A percentile compares a stretch with the other conserved stretches of the same genome.
Conservation (phyloP, 1,140 invertebrate genomes). For the Dendrolimus kikuchii region DNA sequence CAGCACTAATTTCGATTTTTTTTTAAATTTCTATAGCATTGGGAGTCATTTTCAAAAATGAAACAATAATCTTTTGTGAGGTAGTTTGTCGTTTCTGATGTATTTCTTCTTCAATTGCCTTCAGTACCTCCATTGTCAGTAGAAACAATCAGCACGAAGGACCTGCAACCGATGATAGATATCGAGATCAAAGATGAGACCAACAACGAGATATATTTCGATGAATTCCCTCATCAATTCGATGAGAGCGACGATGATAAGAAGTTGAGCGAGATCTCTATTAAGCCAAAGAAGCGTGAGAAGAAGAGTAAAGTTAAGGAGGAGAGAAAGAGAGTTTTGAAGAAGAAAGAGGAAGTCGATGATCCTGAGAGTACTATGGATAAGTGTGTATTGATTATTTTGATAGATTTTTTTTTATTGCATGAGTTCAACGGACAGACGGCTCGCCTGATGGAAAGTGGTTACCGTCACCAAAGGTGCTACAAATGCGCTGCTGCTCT, state of each 20-base stretch:
- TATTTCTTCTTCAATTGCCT: too few relatives aligned
- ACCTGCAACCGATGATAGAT: constrained; percentile 13
- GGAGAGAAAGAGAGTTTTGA: constrained; percentile 21
- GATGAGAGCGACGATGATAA: constrained; percentile 46
- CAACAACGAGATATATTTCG: constrained; percentile 40
- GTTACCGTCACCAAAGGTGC: too few relatives aligned
- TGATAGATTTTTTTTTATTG: too few relatives aligned
- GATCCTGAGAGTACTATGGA: constrained; percentile 36
- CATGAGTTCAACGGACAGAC: too few relatives aligned
- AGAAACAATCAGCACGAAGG: not conserved
- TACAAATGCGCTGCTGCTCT: too few relatives aligned
- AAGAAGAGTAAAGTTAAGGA: constrained; percentile 26
- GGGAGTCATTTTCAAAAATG: too few relatives aligned
- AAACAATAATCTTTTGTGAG: too few relatives aligned
- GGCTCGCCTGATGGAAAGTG: too few relatives aligned
- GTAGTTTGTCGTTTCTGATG: too few relatives aligned
- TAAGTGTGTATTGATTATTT: constrained; percentile 28
- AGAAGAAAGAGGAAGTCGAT: constrained; percentile 29
- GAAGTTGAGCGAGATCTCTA: constrained; percentile 43
- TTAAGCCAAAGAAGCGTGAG: constrained; percentile 26
- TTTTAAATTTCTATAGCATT: too few relatives aligned
- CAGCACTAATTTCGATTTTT: too few relatives aligned
- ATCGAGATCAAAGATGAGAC: constrained; percentile 36
- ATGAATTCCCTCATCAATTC: constrained; percentile 29
- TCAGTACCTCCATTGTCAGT: too few relatives aligned